phyloP scores from a whole-genome alignment of 2,888 invertebrate genomes.

The Onchidella celtica region DNA sequence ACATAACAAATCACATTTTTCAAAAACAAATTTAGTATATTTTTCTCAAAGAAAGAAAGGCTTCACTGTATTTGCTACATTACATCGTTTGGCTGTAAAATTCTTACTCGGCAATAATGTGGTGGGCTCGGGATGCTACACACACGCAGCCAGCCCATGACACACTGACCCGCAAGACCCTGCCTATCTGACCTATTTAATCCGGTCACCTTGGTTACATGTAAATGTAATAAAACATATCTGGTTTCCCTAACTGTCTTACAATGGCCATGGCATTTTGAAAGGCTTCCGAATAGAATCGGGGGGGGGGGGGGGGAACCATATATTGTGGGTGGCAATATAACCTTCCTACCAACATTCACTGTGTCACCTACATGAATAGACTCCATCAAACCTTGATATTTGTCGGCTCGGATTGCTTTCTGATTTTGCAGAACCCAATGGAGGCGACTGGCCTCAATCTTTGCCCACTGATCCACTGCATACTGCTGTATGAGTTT shows the following conservation, averaged over 20 bases:
- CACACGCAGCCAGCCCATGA: too few species aligned
- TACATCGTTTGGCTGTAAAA: too few species aligned
- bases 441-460: background rate
- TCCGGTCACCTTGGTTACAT: too few species aligned
- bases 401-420: constrained; percentile 3
- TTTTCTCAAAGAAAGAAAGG: too few species aligned
- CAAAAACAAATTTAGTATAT: too few species aligned
- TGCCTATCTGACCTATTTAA: too few species aligned
- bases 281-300: background rate
- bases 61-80: too few species aligned
- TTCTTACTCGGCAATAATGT: too few species aligned
- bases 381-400: background rate
- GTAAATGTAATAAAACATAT: background rate
- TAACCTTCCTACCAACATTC: background rate
- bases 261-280: background rate
- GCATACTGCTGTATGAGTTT: background rate
- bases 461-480: background rate
- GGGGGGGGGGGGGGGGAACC: background rate
- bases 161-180: too few species aligned
- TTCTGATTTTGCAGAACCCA: background rate
- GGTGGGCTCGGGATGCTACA: too few species aligned
- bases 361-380: background rate
- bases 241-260: background rate
- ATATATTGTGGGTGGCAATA: background rate
- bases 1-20: too few species aligned